Conservation (phyloP, 2,797 vertebrate species). For the Gymnoscopelus microlampas region DNA sequence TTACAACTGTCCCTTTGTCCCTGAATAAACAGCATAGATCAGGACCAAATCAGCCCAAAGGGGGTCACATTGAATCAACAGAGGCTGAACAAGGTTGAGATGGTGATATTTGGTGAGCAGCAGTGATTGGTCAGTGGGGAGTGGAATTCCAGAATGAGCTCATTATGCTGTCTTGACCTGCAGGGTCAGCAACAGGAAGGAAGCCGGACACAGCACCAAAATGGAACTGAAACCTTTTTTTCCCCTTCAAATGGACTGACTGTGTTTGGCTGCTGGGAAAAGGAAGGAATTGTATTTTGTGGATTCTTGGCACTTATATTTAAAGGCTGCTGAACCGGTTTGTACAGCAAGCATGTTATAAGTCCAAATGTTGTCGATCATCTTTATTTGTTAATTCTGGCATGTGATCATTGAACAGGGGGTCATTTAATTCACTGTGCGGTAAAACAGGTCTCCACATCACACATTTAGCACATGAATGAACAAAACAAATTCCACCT, state of each 20-base stretch:
- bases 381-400: too few relatives aligned
- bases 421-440: too few relatives aligned
- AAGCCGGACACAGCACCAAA: conserved; percentile 50
- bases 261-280: conserved; percentile 20
- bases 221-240: conserved; percentile 38
- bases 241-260: conserved; percentile 6
- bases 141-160: conserved; percentile 49
- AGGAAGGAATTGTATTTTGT: not conserved
- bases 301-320: too few relatives aligned
- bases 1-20: conserved; percentile 22
- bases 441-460: too few relatives aligned
- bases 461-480: too few relatives aligned
- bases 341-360: too few relatives aligned
- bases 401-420: too few relatives aligned
- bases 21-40: conserved; percentile 25
- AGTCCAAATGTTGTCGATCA: too few relatives aligned
- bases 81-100: conserved; percentile 35
- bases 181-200: conserved; percentile 71
- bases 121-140: conserved; percentile 30
- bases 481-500: too few relatives aligned
- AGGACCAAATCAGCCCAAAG: conserved; percentile 32
- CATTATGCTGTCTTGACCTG: conserved; percentile 68
- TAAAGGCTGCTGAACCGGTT: too few relatives aligned
- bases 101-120: conserved; percentile 38
- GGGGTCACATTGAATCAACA: conserved; percentile 45